Conservation (phyloP, 2,797 vertebrate species). For the Myripristis jacobus region DNA sequence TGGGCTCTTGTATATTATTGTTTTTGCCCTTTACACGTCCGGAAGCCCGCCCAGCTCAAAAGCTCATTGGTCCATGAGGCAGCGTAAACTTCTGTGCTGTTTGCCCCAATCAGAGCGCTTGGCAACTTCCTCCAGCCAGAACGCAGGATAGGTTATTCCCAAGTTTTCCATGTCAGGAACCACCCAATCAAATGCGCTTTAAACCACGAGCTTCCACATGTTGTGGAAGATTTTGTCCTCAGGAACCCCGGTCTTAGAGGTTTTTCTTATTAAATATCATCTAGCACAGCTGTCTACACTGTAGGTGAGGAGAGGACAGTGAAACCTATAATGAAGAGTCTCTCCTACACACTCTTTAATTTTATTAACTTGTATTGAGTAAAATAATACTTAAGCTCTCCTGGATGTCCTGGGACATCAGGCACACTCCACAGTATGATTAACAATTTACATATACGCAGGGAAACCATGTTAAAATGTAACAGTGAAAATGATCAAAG, state of each 20-base stretch:
- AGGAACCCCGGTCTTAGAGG: slow-evolving; percentile 11
- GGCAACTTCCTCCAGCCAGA: slow-evolving; percentile 70
- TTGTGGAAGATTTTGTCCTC: slow-evolving; percentile 18
- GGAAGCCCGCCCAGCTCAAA: slow-evolving; percentile 71
- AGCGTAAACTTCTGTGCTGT: slow-evolving; percentile 61
- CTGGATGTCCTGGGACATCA: no score
- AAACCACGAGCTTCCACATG: slow-evolving; percentile 30
- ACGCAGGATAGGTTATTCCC: slow-evolving; percentile 43
- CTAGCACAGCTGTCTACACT: not conserved
- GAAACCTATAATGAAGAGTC: no score
- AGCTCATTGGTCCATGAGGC: slow-evolving; percentile 74
- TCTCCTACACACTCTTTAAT: no score
- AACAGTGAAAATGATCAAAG: no score
- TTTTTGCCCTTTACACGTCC: slow-evolving; percentile 74
- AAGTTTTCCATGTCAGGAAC: slow-evolving; percentile 57
- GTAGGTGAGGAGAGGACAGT: no score
- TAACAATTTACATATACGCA: no score
- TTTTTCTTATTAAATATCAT: slow-evolving; percentile 18
- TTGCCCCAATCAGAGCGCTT: slow-evolving; percentile 56
- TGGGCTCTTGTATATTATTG: slow-evolving; percentile 73
- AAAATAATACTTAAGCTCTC: no score
- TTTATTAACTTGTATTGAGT: no score
- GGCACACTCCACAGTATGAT: no score
- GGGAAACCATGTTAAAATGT: no score
- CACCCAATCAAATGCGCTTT: slow-evolving; percentile 39